These are phyloP conservation scores for Scrobipalpa atriplicella DNA, from an alignment of 2,888 invertebrate genomes.

Conservation along the genomic window DNA sequence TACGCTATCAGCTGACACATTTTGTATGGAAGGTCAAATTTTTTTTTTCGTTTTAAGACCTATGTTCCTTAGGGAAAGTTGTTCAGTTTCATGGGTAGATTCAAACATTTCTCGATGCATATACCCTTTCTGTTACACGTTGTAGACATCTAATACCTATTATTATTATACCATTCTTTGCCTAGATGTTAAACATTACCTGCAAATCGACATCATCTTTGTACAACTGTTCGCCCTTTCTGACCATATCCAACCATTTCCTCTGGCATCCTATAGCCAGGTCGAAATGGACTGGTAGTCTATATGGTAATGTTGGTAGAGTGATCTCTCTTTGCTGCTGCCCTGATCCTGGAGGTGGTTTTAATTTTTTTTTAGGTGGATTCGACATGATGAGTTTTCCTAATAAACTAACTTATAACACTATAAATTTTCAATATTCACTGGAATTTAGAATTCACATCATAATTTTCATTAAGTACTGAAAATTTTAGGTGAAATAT, in stretches of 20 bases:
- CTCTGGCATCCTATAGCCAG: constrained; percentile 38
- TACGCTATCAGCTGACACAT: too few relatives aligned
- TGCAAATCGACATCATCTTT: constrained; percentile 40
- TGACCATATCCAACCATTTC: constrained; percentile 42
- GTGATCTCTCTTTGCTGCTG: not conserved
- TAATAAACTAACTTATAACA: too few relatives aligned
- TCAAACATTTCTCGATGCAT: too few relatives aligned
- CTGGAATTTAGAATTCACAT: constrained; percentile 2
- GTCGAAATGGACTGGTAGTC: not conserved
- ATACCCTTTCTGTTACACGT: too few relatives aligned
- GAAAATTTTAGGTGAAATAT: not conserved
- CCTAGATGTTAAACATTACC: too few relatives aligned
- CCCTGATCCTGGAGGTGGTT: not conserved
- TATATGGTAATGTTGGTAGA: not conserved
- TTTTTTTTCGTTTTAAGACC: too few relatives aligned
- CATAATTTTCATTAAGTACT: not conserved
- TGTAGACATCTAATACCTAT: too few relatives aligned
- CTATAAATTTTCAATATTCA: not conserved
- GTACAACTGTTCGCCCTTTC: constrained; percentile 35
- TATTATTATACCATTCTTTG: too few relatives aligned
- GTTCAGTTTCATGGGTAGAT: too few relatives aligned
- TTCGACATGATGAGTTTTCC: too few relatives aligned
- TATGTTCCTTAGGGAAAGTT: too few relatives aligned
- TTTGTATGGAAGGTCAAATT: too few relatives aligned
- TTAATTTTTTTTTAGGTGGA: not conserved